Evolutionary conservation across 2,113 vertebrate genomes (phyloP).

Genomic region (Trogon melanurus): DNA sequence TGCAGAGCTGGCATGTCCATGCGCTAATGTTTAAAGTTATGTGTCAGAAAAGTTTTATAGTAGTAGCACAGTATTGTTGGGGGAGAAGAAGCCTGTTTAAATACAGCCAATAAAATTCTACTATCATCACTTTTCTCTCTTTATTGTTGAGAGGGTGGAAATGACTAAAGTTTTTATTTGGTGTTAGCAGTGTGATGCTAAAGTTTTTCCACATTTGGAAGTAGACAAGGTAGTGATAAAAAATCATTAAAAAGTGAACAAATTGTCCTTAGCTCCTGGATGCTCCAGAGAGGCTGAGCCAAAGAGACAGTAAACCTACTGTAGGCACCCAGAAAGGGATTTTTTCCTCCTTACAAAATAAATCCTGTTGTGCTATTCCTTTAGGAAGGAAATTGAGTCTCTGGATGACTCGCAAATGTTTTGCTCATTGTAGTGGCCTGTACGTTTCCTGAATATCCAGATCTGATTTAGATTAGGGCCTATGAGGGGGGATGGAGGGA

Average conservation of each 20-base stretch:
- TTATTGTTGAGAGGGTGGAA: slow-evolving; percentile 54
- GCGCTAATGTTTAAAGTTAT: slow-evolving; percentile 62
- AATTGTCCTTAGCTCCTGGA: slow-evolving; percentile 40
- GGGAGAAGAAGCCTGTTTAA: slow-evolving; percentile 62
- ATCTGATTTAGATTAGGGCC: slow-evolving; percentile 64
- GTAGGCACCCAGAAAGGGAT: not conserved
- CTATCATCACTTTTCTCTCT: slow-evolving; percentile 57
- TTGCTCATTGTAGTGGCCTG: slow-evolving; percentile 52
- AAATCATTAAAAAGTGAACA: slow-evolving; percentile 24
- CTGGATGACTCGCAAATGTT: slow-evolving; percentile 57
- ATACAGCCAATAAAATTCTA: slow-evolving; percentile 55
- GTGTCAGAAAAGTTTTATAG: slow-evolving; percentile 70
- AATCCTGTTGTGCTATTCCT: slow-evolving; percentile 36
- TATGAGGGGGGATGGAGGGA: not conserved
- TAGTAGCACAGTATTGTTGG: slow-evolving; percentile 52
- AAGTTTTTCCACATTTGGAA: slow-evolving; percentile 63
- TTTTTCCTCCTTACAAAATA: slow-evolving; percentile 47
- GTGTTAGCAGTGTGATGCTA: slow-evolving; percentile 45
- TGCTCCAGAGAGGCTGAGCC: not conserved
- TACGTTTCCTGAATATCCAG: slow-evolving; percentile 58
- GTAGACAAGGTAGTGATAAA: slow-evolving; percentile 49
- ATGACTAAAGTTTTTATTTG: slow-evolving; percentile 51
- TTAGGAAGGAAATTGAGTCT: slow-evolving; percentile 68
- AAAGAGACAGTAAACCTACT: slow-evolving; percentile 30
- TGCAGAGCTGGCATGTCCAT: slow-evolving; percentile 51